Evolutionary conservation across 2,113 vertebrate genomes (phyloP).

Genomic region (Sialia sialis): DNA sequence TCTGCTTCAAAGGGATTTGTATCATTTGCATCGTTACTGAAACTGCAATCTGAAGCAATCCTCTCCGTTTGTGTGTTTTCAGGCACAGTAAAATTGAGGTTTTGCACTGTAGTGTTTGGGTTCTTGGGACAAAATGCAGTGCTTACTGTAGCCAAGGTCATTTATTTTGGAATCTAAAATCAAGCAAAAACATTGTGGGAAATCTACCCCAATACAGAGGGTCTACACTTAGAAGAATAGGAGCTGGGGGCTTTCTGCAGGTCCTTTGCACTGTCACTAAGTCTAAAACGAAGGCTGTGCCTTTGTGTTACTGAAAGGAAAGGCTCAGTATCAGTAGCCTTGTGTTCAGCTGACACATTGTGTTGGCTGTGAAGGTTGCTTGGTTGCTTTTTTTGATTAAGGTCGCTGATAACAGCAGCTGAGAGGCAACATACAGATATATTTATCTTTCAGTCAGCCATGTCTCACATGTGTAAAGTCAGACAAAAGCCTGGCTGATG

Average conservation of each 20-base stretch:
- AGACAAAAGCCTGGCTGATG: neutral
- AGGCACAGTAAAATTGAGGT: neutral
- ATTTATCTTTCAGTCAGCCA: neutral
- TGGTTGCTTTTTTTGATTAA: neutral
- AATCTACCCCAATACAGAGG: neutral
- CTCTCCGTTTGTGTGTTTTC: neutral
- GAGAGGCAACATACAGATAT: neutral
- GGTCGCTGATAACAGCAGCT: neutral
- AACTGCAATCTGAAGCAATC: neutral
- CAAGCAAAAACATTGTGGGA: neutral
- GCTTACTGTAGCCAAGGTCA: accelerated
- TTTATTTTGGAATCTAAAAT: neutral
- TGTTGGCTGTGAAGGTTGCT: neutral
- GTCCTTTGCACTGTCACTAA: accelerated
- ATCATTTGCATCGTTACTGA: accelerated
- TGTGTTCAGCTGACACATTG: neutral
- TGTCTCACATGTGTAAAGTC: neutral
- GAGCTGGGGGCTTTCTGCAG: neutral
- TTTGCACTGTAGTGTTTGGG: accelerated
- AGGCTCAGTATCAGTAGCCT: neutral
- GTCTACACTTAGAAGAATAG: neutral
- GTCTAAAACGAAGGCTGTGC: neutral
- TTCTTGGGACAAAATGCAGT: neutral
- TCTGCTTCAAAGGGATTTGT: neutral
- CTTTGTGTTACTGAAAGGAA: neutral